phyloP scores from a whole-genome alignment of 2,797 vertebrate species.

The Poecilia velifera region DNA sequence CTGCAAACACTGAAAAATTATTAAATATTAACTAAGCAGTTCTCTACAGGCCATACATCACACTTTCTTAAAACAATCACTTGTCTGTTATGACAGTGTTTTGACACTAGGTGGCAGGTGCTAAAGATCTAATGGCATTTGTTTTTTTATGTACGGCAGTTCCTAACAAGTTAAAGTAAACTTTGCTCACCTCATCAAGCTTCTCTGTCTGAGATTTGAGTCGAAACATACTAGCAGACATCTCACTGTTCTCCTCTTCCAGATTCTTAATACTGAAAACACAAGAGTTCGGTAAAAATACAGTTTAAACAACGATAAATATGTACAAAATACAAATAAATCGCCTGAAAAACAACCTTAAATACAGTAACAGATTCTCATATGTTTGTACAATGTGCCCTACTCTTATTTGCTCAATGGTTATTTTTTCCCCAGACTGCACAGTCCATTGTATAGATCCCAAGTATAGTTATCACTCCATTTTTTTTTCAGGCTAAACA shows the following conservation, averaged over 20 bases:
- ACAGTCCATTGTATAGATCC: not conserved
- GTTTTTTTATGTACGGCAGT: not conserved
- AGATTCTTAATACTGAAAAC: slow-evolving; percentile 86
- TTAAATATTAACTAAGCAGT: not conserved
- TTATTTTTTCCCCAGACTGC: not conserved
- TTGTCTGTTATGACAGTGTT: not conserved
- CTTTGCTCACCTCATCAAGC: slow-evolving; percentile 87
- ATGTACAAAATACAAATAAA: not conserved
- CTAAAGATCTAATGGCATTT: not conserved
- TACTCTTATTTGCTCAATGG: not conserved
- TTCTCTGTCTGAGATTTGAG: slow-evolving; percentile 93
- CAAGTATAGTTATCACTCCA: not conserved
- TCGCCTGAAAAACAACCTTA: no score
- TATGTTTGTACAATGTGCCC: not conserved
- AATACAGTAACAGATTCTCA: not conserved
- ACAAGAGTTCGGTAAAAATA: slow-evolving; percentile 12
- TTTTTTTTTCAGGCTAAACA: not conserved
- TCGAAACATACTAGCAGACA: slow-evolving; percentile 82
- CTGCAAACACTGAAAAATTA: not conserved
- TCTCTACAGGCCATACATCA: not conserved
- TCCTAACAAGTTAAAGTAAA: not conserved
- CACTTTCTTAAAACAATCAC: not conserved
- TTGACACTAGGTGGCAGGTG: not conserved
- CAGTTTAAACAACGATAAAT: not conserved
- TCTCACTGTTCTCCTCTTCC: slow-evolving; percentile 90